Base-by-base conservation (phyloP, 1,140 invertebrate genomes). In the Phenacoccus solenopsis region DNA sequence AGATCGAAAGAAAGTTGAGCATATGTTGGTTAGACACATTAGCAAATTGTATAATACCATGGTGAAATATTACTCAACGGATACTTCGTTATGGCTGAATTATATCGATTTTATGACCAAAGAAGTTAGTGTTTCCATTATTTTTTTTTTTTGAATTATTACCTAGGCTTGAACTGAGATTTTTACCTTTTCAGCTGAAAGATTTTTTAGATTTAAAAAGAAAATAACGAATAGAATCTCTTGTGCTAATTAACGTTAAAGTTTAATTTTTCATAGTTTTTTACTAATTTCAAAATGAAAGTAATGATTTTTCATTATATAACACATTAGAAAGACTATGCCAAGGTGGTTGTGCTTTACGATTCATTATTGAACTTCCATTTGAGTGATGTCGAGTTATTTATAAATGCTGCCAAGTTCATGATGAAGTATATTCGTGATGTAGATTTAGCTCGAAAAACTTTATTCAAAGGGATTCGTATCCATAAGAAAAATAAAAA, bases 51-150 rank as follows among this genome's bases (percentile, higher is more conserved):
- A 64, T 25, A 27, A 25, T 25, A 24, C 4, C 9, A 64, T 27
- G 59, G 59, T 64, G 22, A 24, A 27, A 64, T 64, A 64, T 64
- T 64, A 25, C 16, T 64, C 59, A 3, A 27, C 59, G 4, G 59
- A 64, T 22, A 10, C 16, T 5, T 64, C 59, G 13, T 27, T 64
- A 27, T 64, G 59, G 59, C 59, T 25, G 2, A 27, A 64, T 64
- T 64, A 64, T 64, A 64, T 64, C 16, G 59, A 64, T 24, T 64
- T 64, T 16, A 64, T 64, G 59, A 64, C 25, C 59, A 64, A 25
- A 64, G 59, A 64, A 20, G 59, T 64, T 24, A 38, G n/a, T 38
- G n/a, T n/a, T n/a, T n/a, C n/a, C n/a, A 32, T 32, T 32, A 32
- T 13, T 32, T 32, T 32, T 32, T 7, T 32, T 32, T 13, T 13